A percentile compares a stretch with the other conserved stretches of the same genome.
Conservation (phyloP, 2,797 vertebrate species). For the Melanotaenia boesemani region DNA sequence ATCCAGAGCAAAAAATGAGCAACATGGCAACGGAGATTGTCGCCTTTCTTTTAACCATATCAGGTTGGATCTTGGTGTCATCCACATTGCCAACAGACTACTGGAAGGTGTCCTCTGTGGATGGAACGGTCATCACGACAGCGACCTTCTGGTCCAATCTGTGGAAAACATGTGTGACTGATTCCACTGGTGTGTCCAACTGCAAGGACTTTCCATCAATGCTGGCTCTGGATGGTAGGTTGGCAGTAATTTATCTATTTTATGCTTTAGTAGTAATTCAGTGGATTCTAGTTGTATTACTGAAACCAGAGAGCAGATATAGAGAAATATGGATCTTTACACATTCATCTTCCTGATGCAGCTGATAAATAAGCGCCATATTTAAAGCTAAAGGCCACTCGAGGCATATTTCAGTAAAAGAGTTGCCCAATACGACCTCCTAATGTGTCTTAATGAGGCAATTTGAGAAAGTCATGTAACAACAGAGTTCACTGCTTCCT, state of each 20-base stretch:
- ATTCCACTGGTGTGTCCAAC: slow-evolving; percentile 95
- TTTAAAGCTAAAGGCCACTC: slow-evolving; percentile 48
- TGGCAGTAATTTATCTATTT: no score
- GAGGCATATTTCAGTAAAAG: neutral
- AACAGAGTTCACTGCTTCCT: slow-evolving; percentile 32
- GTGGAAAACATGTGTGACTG: slow-evolving; percentile 96
- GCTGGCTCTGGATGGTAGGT: slow-evolving; percentile 93
- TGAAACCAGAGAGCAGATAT: neutral
- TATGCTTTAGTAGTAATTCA: no score
- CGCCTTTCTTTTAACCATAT: slow-evolving; percentile 87
- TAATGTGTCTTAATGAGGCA: slow-evolving; percentile 41
- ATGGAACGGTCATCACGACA: slow-evolving; percentile 96
- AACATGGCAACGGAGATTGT: slow-evolving; percentile 89
- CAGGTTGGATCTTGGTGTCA: slow-evolving; percentile 92
- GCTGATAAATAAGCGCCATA: slow-evolving; percentile 40
- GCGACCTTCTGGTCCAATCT: slow-evolving; percentile 96
- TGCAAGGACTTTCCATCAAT: slow-evolving; percentile 97
- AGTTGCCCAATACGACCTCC: slow-evolving; percentile 35
- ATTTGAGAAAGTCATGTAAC: slow-evolving; percentile 62
- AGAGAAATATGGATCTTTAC: neutral
- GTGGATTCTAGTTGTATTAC: neutral
- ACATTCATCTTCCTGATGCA: no score
- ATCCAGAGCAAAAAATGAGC: slow-evolving; percentile 73
- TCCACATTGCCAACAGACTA: slow-evolving; percentile 94
- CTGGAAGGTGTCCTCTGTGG: slow-evolving; percentile 96